A percentile compares a stretch with the other conserved stretches of the same genome.
Evolutionary conservation across 2,888 invertebrate species (phyloP).

Genomic region (Eupeodes latifasciatus): DNA sequence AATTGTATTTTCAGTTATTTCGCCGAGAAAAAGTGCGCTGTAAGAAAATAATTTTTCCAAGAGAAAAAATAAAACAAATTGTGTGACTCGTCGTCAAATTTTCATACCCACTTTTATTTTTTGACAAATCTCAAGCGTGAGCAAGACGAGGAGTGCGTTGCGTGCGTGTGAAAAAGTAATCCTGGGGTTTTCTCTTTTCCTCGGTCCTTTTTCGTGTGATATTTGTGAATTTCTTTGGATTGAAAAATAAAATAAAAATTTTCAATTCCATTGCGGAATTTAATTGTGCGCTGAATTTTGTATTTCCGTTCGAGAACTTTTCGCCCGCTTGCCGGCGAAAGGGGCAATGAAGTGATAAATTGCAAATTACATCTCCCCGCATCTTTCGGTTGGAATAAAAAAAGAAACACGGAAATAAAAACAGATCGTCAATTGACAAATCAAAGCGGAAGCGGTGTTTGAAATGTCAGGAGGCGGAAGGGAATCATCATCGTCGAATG

Average conservation of each 20-base stretch:
- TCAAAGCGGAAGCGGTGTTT: slow-evolving; percentile 15
- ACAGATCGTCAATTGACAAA: not conserved
- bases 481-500: slow-evolving; percentile 75
- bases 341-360: slow-evolving; percentile 50
- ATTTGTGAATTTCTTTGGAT: slow-evolving; percentile 26
- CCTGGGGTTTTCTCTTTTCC: slow-evolving; percentile 47
- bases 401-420: slow-evolving; percentile 28
- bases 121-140: slow-evolving; percentile 67
- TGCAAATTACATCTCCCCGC: slow-evolving; percentile 16
- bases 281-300: not conserved
- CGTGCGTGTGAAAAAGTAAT: slow-evolving; percentile 59
- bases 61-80: slow-evolving; percentile 44
- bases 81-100: slow-evolving; percentile 65
- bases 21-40: slow-evolving; percentile 3
- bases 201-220: slow-evolving; percentile 18
- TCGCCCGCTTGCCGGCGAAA: slow-evolving; percentile 49
- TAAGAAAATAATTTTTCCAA: not conserved
- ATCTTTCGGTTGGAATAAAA: slow-evolving; percentile 23
- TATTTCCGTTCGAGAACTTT: not conserved
- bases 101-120: slow-evolving; percentile 31
- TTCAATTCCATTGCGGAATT: not conserved
- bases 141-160: slow-evolving; percentile 61
- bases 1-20: slow-evolving; percentile 15
- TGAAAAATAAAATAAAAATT: slow-evolving; percentile 21
- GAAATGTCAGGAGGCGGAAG: slow-evolving; percentile 83